phyloP scores from a whole-genome alignment of 2,888 invertebrate genomes.

The Reticulitermes lucifugus region DNA sequence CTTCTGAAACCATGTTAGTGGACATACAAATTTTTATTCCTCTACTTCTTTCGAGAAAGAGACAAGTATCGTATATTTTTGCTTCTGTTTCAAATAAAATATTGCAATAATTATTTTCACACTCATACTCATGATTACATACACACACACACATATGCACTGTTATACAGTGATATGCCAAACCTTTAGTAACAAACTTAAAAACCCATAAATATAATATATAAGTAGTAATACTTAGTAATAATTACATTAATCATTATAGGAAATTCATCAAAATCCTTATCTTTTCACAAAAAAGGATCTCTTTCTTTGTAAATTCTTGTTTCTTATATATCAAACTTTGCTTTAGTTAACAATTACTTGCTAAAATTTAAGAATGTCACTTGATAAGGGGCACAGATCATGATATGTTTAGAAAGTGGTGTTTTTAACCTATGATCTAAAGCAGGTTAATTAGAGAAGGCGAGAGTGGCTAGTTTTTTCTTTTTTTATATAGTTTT shows the following conservation, averaged over 20 bases:
- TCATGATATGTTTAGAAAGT: slow-evolving; percentile 77
- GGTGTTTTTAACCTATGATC: slow-evolving; percentile 63
- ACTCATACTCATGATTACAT: slow-evolving; percentile 46
- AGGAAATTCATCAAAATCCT: slow-evolving; percentile 53
- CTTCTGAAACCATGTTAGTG: background rate
- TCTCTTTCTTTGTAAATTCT: slow-evolving; percentile 61
- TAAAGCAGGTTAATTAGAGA: slow-evolving; percentile 64
- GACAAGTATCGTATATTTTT: slow-evolving; percentile 36
- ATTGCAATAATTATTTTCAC: slow-evolving; percentile 43
- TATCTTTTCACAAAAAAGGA: slow-evolving; percentile 50
- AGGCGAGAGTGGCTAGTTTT: slow-evolving; percentile 66
- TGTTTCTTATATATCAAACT: slow-evolving; percentile 65
- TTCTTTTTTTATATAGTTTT: slow-evolving; percentile 41
- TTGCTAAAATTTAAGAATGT: slow-evolving; percentile 66
- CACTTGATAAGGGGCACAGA: slow-evolving; percentile 80
- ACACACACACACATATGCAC: slow-evolving; percentile 41
- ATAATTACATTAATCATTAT: slow-evolving; percentile 52
- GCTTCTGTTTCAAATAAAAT: slow-evolving; percentile 46
- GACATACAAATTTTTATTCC: slow-evolving; percentile 16
- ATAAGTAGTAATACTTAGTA: slow-evolving; percentile 52
- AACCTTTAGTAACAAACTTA: slow-evolving; percentile 51
- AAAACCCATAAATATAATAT: slow-evolving; percentile 50
- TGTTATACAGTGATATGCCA: slow-evolving; percentile 49
- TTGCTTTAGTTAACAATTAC: slow-evolving; percentile 57
- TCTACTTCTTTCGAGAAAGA: slow-evolving; percentile 22